Percentiles rank a stretch among this genome's conserved stretches.
phyloP scores from a whole-genome alignment of 2,888 invertebrate genomes.

The Tetanocera ferruginea region DNA sequence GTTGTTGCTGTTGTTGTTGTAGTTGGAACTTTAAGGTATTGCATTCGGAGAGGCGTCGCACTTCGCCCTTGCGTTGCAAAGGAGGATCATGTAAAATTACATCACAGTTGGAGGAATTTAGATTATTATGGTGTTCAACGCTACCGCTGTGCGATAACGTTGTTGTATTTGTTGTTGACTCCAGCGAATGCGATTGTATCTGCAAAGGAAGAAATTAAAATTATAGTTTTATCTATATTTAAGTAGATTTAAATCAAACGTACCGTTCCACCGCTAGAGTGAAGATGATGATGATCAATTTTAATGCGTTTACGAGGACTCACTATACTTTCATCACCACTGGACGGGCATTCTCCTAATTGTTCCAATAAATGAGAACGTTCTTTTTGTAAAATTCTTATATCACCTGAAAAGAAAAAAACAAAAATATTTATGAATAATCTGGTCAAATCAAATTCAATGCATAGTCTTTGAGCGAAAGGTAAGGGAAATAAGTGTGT shows the following conservation, averaged over 20 bases:
- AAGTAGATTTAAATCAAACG: conserved; percentile 46
- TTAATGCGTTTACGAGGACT: conserved; percentile 78
- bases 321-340: conserved; percentile 76
- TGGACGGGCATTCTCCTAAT: conserved; percentile 79
- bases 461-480: too few species aligned
- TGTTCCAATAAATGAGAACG: conserved; percentile 79
- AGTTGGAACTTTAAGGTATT: conserved; percentile 53
- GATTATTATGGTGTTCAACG: conserved; percentile 55
- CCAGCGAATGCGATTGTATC: conserved; percentile 56
- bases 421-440: not conserved
- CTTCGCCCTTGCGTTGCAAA: conserved; percentile 69
- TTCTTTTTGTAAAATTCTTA: conserved; percentile 79
- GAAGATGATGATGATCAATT: conserved; percentile 69
- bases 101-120: conserved; percentile 70
- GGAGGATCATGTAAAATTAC: conserved; percentile 63
- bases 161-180: conserved; percentile 44
- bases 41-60: conserved; percentile 72
- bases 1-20: conserved; percentile 52
- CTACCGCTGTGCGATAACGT: conserved; percentile 40
- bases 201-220: conserved; percentile 42
- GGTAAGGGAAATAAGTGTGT: too few species aligned
- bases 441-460: not conserved
- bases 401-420: conserved; percentile 72
- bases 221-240: not conserved
- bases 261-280: conserved; percentile 63